phyloP scores from a whole-genome alignment of 2,888 invertebrate genomes.

The Drosophila austrosaltans region DNA sequence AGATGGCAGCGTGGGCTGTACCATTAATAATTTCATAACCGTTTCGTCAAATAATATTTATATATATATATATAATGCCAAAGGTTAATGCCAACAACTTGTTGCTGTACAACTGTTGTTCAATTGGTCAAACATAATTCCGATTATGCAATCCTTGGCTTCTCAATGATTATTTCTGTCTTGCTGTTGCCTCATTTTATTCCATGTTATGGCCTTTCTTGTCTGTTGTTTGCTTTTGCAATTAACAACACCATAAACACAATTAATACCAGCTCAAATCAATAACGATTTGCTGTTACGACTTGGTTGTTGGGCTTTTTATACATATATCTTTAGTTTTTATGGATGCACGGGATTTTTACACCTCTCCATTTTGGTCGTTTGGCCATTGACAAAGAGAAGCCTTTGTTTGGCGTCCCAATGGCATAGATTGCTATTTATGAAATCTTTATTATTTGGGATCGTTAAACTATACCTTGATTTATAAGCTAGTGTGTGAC shows the following conservation, averaged over 20 bases:
- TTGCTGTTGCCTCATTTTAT: slow-evolving; percentile 7
- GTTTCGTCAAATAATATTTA: slow-evolving; percentile 24
- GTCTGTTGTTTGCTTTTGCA: slow-evolving; percentile 28
- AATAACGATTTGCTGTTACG: slow-evolving; percentile 52
- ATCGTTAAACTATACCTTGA: slow-evolving; percentile 5
- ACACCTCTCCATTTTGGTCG: slow-evolving; percentile 33
- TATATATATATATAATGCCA: slow-evolving; percentile 49
- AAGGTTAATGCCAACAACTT: slow-evolving; percentile 69
- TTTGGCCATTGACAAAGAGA: slow-evolving; percentile 38
- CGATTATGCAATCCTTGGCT: slow-evolving; percentile 48
- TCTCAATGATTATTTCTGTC: slow-evolving; percentile 41
- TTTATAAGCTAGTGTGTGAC: slow-evolving; percentile 18
- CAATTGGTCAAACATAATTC: slow-evolving; percentile 43
- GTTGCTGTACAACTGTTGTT: slow-evolving; percentile 20
- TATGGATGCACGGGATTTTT: slow-evolving; percentile 53
- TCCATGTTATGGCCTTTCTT: slow-evolving; percentile 15
- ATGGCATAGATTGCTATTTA: slow-evolving; percentile 51
- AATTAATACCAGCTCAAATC: slow-evolving; percentile 55
- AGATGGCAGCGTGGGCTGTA: slow-evolving; percentile 54
- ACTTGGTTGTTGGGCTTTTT: slow-evolving; percentile 26
- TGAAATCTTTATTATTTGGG: slow-evolving; percentile 40
- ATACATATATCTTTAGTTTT: slow-evolving; percentile 44
- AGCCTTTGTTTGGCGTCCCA: slow-evolving; percentile 33
- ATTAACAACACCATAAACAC: slow-evolving; percentile 61
- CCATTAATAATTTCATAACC: slow-evolving; percentile 45